Evolutionary conservation across 1,140 invertebrate species (phyloP).

Genomic region (Yoshiicerus persimilis): DNA sequence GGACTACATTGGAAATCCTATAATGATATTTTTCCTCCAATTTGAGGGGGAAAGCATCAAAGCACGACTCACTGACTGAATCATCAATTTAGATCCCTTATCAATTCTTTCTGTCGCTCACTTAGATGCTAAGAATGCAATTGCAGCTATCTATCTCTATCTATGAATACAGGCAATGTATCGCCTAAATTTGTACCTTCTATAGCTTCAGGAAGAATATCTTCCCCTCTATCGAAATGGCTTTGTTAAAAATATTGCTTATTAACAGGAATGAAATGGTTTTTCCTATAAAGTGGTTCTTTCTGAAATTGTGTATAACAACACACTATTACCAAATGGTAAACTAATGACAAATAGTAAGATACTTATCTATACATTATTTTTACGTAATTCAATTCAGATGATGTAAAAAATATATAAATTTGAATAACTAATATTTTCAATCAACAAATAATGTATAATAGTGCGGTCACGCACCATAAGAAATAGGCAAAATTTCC

Average conservation of each 20-base stretch:
- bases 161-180: not conserved
- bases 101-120: not conserved
- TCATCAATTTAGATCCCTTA: constrained; percentile 45
- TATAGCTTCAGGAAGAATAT: not conserved
- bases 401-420: no score
- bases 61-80: constrained; percentile 38
- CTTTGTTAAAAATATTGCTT: not conserved
- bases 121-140: not conserved
- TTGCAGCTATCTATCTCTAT: not conserved
- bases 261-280: not conserved
- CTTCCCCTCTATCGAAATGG: not conserved
- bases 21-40: constrained; percentile 49
- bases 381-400: no score
- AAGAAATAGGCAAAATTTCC: no score
- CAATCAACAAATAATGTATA: no score
- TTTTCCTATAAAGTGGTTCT: no score
- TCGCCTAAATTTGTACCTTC: not conserved
- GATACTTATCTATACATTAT: no score
- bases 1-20: constrained; percentile 41
- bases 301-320: no score
- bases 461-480: no score
- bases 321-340: no score
- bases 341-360: no score
- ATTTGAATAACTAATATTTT: no score
- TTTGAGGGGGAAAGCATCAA: constrained; percentile 37